phyloP scores from a whole-genome alignment of 2,888 invertebrate species.

The Netelia fuscicornis region DNA sequence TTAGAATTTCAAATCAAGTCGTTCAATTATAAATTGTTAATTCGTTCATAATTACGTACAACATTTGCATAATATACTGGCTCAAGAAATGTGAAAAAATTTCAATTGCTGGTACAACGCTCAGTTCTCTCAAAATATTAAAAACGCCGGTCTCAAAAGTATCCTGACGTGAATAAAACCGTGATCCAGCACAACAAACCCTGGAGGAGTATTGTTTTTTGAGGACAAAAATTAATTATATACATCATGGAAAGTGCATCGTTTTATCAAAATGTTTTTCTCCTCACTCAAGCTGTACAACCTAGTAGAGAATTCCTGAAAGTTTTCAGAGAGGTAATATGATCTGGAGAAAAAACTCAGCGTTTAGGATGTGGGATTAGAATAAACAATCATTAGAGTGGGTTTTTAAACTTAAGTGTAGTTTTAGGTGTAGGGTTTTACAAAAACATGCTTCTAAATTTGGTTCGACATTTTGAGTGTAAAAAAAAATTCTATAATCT shows the following conservation, averaged over 20 bases:
- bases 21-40: background rate
- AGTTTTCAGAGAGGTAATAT: constrained; percentile 75
- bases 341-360: too few species aligned
- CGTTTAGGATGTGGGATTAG: too few species aligned
- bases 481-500: too few species aligned
- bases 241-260: constrained; percentile 67
- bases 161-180: background rate
- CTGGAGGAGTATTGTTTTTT: background rate
- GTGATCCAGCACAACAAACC: background rate
- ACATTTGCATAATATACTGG: background rate
- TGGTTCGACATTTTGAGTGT: too few species aligned
- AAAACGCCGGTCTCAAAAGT: background rate
- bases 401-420: too few species aligned
- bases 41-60: background rate
- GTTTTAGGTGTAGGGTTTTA: too few species aligned
- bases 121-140: constrained; percentile 1
- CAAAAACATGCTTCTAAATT: too few species aligned
- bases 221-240: background rate
- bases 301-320: constrained; percentile 79
- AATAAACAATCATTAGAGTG: too few species aligned
- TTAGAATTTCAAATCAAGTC: background rate
- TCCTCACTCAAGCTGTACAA: constrained; percentile 77
- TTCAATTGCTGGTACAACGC: background rate
- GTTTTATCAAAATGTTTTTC: constrained; percentile 79
- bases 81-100: constrained; percentile 4